A percentile compares a stretch with the other conserved stretches of the same genome.
These are phyloP conservation scores for Mongoloraphidia duomilia DNA, from an alignment of 2,888 invertebrate genomes.

Conservation along the genomic window DNA sequence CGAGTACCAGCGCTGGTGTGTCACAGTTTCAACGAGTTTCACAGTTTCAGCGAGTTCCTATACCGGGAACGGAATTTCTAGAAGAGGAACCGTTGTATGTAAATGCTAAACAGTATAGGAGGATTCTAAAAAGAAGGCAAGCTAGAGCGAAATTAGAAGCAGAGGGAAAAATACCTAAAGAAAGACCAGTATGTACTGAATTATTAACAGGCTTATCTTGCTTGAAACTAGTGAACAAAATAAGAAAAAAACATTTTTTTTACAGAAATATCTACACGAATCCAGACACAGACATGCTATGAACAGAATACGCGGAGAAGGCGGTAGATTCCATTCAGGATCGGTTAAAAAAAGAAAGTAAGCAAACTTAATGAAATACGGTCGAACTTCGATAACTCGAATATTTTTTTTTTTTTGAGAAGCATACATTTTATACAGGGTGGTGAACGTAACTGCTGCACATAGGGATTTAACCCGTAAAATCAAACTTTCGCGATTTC, in stretches of 20 bases:
- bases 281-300: slow-evolving; percentile 94
- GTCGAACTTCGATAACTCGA: too few relatives aligned
- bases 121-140: slow-evolving; percentile 86
- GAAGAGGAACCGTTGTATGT: slow-evolving; percentile 97
- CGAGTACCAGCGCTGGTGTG: slow-evolving; percentile 31
- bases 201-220: not conserved
- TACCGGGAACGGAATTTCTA: slow-evolving; percentile 45
- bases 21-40: slow-evolving; percentile 35
- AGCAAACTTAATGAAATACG: too few relatives aligned
- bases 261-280: slow-evolving; percentile 95
- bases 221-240: not conserved
- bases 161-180: slow-evolving; percentile 90
- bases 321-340: slow-evolving; percentile 84
- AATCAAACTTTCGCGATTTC: too few relatives aligned
- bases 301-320: slow-evolving; percentile 93
- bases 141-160: slow-evolving; percentile 92
- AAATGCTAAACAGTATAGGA: slow-evolving; percentile 94
- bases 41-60: slow-evolving; percentile 43
- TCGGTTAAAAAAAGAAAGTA: slow-evolving; percentile 30
- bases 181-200: slow-evolving; percentile 56
- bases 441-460: too few relatives aligned
- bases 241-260: slow-evolving; percentile 13
- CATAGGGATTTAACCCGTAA: too few relatives aligned
- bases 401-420: too few relatives aligned
- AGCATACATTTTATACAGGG: too few relatives aligned